Base-by-base conservation (phyloP, 1,140 invertebrate genomes). In the Copidosoma floridanum region DNA sequence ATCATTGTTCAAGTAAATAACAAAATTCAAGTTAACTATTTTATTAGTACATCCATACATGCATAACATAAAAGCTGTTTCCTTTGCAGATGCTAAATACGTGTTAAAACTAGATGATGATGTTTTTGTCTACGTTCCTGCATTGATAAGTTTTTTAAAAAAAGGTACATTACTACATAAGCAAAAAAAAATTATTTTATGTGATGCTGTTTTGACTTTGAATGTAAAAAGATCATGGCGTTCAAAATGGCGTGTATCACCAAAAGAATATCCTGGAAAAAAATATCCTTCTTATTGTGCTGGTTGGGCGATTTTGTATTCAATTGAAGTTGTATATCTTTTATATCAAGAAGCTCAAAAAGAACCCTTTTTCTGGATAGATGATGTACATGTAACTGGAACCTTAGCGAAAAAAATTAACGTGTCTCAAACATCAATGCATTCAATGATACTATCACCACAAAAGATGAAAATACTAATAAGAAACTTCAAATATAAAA, bases 311-410 rank as follows among this genome's bases (percentile, higher is more conserved):
- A 84, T 91, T 20, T 69, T 92, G 5, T 90, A 90, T 66, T 88
- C 89, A 0, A 82, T 85, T 12, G 88, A 91, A 75, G 86, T 88
- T 35, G 83, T 86, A 23, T 84, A 84, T 65, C 72, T 82, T 18
- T 69, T 91, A n/a, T 89, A 89, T 60, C 76, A 76, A 54, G 81
- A 84, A 55, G 86, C 86, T 2, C 87, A 89, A 70, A 79, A 73
- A 43, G 71, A 82, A 11, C 77, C 79, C 5, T 92, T 88, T 73
- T 93, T 94, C 80, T 94, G 92, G 92, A 90, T 93, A 46, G 91
- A 94, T 72, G 91, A 93, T 78, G 89, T 92, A 11, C 86, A 89
- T 65, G 81, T 93, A 18, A 93, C 91, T 1, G 92, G 91, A 26
- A 86, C 85, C 8, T 71, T 92, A 54, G 85, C 86, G 2, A 73